A percentile compares a stretch with the other conserved stretches of the same genome.
phyloP scores from a whole-genome alignment of 2,797 vertebrate genomes.

The Taeniopygia guttata region DNA sequence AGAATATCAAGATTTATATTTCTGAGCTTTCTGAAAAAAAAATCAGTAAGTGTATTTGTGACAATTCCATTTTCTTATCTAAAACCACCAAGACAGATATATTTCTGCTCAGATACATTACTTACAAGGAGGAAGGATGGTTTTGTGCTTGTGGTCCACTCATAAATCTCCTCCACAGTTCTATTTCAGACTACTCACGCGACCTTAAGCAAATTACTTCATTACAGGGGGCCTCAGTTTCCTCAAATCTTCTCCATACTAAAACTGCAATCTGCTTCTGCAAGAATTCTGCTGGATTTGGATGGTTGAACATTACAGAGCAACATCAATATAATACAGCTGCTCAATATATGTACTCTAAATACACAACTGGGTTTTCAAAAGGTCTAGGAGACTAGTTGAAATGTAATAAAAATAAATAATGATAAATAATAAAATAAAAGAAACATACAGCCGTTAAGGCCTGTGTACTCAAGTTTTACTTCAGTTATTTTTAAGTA shows the following conservation, averaged over 20 bases:
- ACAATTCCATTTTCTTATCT: neutral
- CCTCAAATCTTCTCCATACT: neutral
- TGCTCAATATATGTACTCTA: neutral
- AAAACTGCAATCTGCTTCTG: neutral
- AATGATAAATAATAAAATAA: neutral
- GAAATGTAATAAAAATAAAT: neutral
- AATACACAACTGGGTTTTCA: accelerated
- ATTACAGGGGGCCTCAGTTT: neutral
- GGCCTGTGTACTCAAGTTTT: neutral
- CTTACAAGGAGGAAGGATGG: neutral
- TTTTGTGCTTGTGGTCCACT: neutral
- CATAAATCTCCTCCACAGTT: neutral
- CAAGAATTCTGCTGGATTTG: neutral
- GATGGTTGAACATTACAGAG: accelerated
- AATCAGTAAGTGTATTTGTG: neutral
- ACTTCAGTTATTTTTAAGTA: neutral
- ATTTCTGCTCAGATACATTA: neutral
- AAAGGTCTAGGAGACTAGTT: neutral
- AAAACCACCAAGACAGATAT: neutral
- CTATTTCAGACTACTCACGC: neutral
- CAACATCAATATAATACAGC: neutral
- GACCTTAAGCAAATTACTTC: neutral
- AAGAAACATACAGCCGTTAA: neutral
- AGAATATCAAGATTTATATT: neutral
- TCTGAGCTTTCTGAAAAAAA: neutral